Evolutionary conservation across 2,888 invertebrate genomes (phyloP).

Genomic region (Brachylomia viminalis): DNA sequence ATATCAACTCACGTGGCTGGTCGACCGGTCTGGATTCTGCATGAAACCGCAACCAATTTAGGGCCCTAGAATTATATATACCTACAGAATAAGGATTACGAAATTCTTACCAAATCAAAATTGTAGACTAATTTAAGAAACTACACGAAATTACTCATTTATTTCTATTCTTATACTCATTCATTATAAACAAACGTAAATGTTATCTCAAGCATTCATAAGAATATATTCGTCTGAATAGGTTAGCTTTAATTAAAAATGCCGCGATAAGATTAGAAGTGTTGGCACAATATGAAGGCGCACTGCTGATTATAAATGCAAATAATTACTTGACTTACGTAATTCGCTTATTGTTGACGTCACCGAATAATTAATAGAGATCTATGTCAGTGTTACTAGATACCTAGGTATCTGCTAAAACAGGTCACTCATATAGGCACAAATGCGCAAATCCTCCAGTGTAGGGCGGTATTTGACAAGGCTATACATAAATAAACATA

Average conservation of each 20-base stretch:
- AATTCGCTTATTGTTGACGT: conserved; percentile 31
- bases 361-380: conserved; percentile 18
- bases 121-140: too few relatives aligned
- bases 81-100: too few relatives aligned
- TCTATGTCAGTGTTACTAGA: conserved; percentile 6
- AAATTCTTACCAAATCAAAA: too few relatives aligned
- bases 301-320: conserved; percentile 38
- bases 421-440: conserved; percentile 4
- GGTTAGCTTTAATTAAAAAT: conserved; percentile 49
- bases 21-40: too few relatives aligned
- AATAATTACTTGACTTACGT: conserved; percentile 49
- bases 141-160: too few relatives aligned
- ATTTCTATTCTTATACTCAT: too few relatives aligned
- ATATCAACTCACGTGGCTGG: too few relatives aligned
- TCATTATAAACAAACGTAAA: background rate
- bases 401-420: background rate
- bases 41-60: too few relatives aligned
- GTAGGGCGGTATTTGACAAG: background rate
- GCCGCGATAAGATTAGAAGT: conserved; percentile 43
- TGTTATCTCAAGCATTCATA: conserved; percentile 7
- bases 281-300: conserved; percentile 9
- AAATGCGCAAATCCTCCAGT: conserved; percentile 1
- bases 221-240: conserved; percentile 5
- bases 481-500: background rate
- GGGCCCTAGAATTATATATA: too few relatives aligned